phyloP scores from a whole-genome alignment of 1,140 invertebrate genomes.

The Drosophila parabipectinata region DNA sequence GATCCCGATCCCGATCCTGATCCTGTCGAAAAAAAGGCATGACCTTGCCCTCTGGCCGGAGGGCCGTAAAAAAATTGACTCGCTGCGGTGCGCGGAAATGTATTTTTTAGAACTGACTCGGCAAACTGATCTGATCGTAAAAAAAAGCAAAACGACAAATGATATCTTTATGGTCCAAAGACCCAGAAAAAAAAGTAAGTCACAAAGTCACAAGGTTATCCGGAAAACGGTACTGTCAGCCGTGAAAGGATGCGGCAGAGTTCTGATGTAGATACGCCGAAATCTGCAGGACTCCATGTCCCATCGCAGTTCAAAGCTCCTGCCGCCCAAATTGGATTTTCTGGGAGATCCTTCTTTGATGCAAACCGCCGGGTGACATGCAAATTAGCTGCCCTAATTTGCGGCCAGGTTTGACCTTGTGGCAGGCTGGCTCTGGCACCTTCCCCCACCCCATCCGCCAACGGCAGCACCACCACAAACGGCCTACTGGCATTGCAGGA shows the following conservation, averaged over 20 bases:
- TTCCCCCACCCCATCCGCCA: conserved; percentile 9
- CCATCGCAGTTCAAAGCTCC: conserved; percentile 35
- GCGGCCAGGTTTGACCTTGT: conserved; percentile 24
- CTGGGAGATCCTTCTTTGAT: conserved; percentile 42
- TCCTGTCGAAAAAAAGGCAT: neutral
- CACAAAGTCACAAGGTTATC: conserved; percentile 53
- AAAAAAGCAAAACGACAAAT: conserved; percentile 60
- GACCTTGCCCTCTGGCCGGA: conserved; percentile 54
- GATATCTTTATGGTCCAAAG: conserved; percentile 67
- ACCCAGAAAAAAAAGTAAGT: conserved; percentile 61
- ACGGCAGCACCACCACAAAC: conserved; percentile 13
- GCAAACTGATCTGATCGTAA: conserved; percentile 53
- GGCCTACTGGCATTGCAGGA: neutral
- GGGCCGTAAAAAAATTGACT: conserved; percentile 73
- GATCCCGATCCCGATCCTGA: neutral
- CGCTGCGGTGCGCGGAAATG: conserved; percentile 69
- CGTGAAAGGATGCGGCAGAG: conserved; percentile 6
- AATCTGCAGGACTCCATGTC: conserved; percentile 46
- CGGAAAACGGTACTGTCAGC: neutral
- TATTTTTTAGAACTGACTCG: conserved; percentile 68
- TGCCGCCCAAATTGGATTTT: conserved; percentile 36
- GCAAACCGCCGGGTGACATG: conserved; percentile 46
- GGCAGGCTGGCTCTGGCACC: neutral
- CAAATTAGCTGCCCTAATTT: conserved; percentile 72
- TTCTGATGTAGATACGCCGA: conserved; percentile 31